These are phyloP conservation scores for Gobio gobio DNA, from an alignment of 2,113 vertebrate species.

Conservation along the genomic window DNA sequence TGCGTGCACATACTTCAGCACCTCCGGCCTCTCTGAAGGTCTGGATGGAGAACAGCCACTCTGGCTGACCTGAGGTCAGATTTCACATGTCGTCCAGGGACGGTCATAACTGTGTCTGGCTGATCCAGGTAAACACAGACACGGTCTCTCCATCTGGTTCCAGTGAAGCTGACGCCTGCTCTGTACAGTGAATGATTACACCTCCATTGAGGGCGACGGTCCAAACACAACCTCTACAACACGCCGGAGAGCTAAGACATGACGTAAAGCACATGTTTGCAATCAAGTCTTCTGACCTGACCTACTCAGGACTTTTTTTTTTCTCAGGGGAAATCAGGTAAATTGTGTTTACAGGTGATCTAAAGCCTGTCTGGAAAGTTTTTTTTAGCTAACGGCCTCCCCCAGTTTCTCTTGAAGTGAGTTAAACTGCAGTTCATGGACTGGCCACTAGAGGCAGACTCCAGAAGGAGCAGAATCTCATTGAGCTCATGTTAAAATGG, in stretches of 20 bases:
- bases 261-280: constrained; percentile 24
- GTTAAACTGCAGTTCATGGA: too few species aligned
- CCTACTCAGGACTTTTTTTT: neutral
- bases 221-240: constrained; percentile 31
- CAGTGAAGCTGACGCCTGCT: constrained; percentile 20
- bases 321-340: neutral
- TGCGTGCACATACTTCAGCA: neutral
- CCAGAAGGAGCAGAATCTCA: too few species aligned
- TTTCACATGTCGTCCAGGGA: constrained; percentile 18
- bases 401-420: too few species aligned
- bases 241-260: neutral
- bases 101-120: constrained; percentile 10
- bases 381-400: neutral
- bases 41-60: neutral
- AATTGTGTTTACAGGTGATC: neutral
- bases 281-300: neutral
- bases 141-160: constrained; percentile 29
- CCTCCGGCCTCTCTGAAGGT: neutral
- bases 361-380: constrained; percentile 5
- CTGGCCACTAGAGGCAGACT: too few species aligned
- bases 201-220: neutral
- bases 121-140: constrained; percentile 34
- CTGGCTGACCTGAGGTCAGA: constrained; percentile 27
- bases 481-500: too few species aligned
- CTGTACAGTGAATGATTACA: constrained; percentile 31